Conservation (phyloP, 1,140 invertebrate genomes). For the Diachasmimorpha longicaudata region DNA sequence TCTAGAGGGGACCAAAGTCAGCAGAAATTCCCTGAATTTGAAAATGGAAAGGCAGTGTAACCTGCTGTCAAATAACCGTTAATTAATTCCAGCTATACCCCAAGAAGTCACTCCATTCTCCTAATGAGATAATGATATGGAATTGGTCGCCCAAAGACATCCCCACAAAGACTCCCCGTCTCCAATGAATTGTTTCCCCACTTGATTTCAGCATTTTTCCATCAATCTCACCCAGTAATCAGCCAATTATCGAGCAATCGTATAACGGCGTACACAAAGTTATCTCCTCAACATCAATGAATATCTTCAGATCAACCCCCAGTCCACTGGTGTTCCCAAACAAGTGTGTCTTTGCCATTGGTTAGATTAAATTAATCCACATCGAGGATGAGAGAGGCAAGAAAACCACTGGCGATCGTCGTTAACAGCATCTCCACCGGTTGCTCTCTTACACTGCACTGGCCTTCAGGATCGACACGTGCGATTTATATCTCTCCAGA, state of each 20-base stretch:
- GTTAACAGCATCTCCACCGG: background rate
- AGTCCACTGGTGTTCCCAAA: background rate
- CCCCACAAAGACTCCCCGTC: background rate
- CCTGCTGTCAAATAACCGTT: slow-evolving; percentile 11
- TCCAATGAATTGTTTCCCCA: background rate
- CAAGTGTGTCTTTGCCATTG: slow-evolving; percentile 14
- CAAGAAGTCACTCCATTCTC: background rate
- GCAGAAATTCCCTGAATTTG: no score
- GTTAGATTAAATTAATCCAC: slow-evolving; percentile 31
- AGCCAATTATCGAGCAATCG: slow-evolving; percentile 41
- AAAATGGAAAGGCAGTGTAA: background rate
- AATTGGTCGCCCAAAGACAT: background rate
- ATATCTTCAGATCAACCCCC: slow-evolving; percentile 13
- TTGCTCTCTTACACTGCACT: background rate
- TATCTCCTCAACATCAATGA: slow-evolving; percentile 33
- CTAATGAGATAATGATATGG: slow-evolving; percentile 36
- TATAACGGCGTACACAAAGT: slow-evolving; percentile 36
- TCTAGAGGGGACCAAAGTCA: no score
- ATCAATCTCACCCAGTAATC: slow-evolving; percentile 35
- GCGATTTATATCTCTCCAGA: slow-evolving; percentile 35
- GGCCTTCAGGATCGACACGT: slow-evolving; percentile 23
- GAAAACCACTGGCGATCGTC: background rate
- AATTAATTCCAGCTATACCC: slow-evolving; percentile 6
- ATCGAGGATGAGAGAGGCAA: background rate
- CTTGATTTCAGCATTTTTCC: slow-evolving; percentile 31